Percentiles rank a stretch among this genome's conserved stretches.
Conservation (phyloP, 1,140 invertebrate species). For the Nasonia giraulti region DNA sequence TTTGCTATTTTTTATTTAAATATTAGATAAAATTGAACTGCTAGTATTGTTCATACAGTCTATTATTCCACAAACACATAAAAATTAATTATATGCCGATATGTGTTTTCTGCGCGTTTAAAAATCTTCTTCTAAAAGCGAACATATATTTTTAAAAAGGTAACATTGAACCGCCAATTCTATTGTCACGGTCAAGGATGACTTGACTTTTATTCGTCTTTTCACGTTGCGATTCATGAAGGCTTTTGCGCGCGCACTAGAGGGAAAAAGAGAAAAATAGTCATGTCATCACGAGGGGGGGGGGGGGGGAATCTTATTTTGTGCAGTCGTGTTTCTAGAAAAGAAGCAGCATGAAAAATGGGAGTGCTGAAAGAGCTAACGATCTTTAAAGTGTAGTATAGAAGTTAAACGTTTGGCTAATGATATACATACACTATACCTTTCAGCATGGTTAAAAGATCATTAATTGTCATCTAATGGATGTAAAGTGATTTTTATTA, state of each 20-base stretch:
- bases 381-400: constrained; percentile 21
- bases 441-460: constrained; percentile 20
- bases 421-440: neutral
- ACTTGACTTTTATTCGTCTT: neutral
- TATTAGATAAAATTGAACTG: too few species aligned
- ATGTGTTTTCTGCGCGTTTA: too few species aligned
- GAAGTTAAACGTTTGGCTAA: constrained; percentile 11
- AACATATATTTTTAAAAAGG: too few species aligned
- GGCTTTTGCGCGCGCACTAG: neutral
- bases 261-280: neutral
- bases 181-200: neutral
- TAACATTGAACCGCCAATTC: too few species aligned
- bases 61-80: neutral
- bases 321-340: neutral
- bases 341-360: neutral
- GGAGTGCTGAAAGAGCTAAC: constrained; percentile 7
- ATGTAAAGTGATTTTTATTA: neutral
- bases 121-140: too few species aligned
- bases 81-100: neutral
- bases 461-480: constrained; percentile 10
- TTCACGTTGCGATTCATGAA: constrained; percentile 36
- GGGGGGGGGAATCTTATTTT: constrained; percentile 5
- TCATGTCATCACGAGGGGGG: constrained; percentile 27
- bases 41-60: too few species aligned
- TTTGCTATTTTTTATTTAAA: too few species aligned